A percentile compares a stretch with the other conserved stretches of the same genome.
Evolutionary conservation across 1,140 invertebrate species (phyloP).

Genomic region (Lasaia peninsularis): DNA sequence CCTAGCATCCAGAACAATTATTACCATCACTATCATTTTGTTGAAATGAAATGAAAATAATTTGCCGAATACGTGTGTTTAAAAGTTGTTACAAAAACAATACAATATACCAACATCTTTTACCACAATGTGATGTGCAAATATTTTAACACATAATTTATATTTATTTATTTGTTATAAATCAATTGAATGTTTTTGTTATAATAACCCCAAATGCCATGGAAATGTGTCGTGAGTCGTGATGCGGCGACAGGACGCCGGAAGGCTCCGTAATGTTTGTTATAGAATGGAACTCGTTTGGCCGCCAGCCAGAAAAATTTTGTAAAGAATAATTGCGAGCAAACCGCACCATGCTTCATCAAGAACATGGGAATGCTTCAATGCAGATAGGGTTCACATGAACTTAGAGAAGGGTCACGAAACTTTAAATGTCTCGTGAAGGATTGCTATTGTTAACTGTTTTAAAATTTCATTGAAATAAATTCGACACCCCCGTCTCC

Average conservation of each 20-base stretch:
- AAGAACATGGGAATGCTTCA: not conserved
- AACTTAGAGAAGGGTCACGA: not conserved
- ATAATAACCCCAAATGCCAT: not conserved
- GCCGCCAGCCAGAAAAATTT: not conserved
- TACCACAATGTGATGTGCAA: too few species aligned
- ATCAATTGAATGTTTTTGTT: not conserved
- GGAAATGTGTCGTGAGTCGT: conserved; percentile 7
- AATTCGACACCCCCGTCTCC: too few species aligned
- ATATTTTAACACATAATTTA: too few species aligned
- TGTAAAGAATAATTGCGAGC: conserved; percentile 1
- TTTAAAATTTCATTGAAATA: too few species aligned
- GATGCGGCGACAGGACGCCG: conserved; percentile 9
- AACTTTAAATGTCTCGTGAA: not conserved
- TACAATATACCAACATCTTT: too few species aligned
- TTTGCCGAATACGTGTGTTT: too few species aligned
- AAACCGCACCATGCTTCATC: not conserved
- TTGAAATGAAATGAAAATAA: too few species aligned
- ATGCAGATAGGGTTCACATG: not conserved
- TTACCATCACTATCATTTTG: too few species aligned
- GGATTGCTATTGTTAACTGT: not conserved
- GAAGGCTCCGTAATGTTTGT: conserved; percentile 2
- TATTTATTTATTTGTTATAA: not conserved
- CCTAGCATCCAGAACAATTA: too few species aligned
- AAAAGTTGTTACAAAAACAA: too few species aligned
- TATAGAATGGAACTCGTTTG: conserved; percentile 6